A percentile compares a stretch with the other conserved stretches of the same genome.
These are phyloP conservation scores for Podilymbus podiceps DNA, from an alignment of 2,113 vertebrate species.

Conservation along the genomic window DNA sequence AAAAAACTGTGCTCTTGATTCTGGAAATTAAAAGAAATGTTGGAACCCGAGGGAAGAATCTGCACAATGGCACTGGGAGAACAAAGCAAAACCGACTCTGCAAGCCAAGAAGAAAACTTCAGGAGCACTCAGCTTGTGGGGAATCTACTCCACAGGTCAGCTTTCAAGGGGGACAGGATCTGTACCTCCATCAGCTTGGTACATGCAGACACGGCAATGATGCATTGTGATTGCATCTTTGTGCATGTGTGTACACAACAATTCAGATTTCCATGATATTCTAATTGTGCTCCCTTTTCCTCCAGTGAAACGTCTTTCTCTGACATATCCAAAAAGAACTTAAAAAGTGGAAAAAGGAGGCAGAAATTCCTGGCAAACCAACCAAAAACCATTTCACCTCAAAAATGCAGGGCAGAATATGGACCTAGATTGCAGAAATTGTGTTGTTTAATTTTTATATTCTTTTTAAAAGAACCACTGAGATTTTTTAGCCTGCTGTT, in stretches of 20 bases:
- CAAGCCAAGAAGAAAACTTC: background rate
- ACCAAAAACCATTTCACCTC: background rate
- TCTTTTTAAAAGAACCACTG: background rate
- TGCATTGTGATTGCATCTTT: background rate
- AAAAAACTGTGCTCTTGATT: background rate
- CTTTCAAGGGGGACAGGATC: background rate
- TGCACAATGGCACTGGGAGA: background rate
- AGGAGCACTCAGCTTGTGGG: background rate
- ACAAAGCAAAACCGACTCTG: background rate
- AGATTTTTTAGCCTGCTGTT: background rate
- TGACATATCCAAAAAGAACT: background rate
- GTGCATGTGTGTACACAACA: background rate
- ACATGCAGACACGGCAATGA: background rate
- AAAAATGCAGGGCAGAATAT: background rate
- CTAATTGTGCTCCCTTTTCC: background rate
- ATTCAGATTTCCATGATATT: background rate
- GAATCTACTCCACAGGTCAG: background rate
- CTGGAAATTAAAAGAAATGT: background rate
- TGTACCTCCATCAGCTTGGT: background rate
- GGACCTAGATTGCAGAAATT: background rate
- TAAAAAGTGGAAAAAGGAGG: background rate
- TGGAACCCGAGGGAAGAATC: background rate
- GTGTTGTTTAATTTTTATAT: background rate
- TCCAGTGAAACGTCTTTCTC: background rate
- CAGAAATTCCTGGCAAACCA: background rate